Conservation (phyloP, 1,140 invertebrate species). For the Triops cancriformis region DNA sequence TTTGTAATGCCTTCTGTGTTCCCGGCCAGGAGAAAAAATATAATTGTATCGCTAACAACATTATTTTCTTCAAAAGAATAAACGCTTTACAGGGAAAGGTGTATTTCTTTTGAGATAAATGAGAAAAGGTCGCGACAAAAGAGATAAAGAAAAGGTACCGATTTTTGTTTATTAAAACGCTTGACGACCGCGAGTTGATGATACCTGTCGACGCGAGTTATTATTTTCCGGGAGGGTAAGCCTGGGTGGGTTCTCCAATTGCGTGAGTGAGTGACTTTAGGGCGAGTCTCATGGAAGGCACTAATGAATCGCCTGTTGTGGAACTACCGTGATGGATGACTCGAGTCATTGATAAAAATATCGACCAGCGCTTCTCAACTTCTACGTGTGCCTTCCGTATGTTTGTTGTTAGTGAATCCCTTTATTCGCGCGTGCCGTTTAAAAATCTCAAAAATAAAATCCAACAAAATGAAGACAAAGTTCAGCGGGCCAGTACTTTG, state of each 20-base stretch:
- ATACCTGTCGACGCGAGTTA: not conserved
- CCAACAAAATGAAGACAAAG: too few relatives aligned
- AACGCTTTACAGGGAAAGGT: too few relatives aligned
- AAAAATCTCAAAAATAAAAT: not conserved
- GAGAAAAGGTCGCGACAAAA: not conserved
- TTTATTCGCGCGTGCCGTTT: not conserved
- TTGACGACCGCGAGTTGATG: not conserved
- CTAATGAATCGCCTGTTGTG: slow-evolving; percentile 10
- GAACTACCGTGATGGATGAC: not conserved
- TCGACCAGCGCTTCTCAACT: not conserved
- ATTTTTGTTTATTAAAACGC: not conserved
- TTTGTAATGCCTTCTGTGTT: too few relatives aligned
- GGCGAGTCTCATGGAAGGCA: not conserved
- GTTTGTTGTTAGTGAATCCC: not conserved
- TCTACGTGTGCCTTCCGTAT: not conserved
- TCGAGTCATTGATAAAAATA: slow-evolving; percentile 1
- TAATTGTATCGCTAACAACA: too few relatives aligned
- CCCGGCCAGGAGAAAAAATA: too few relatives aligned
- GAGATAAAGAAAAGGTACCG: not conserved
- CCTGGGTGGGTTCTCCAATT: not conserved
- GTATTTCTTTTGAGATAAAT: not conserved
- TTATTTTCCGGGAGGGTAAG: not conserved
- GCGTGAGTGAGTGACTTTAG: slow-evolving; percentile 7
- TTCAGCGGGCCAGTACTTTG: too few relatives aligned
- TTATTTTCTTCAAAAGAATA: too few relatives aligned